Conservation (phyloP, 2,888 invertebrate species). For the Limnephilus auricula region DNA sequence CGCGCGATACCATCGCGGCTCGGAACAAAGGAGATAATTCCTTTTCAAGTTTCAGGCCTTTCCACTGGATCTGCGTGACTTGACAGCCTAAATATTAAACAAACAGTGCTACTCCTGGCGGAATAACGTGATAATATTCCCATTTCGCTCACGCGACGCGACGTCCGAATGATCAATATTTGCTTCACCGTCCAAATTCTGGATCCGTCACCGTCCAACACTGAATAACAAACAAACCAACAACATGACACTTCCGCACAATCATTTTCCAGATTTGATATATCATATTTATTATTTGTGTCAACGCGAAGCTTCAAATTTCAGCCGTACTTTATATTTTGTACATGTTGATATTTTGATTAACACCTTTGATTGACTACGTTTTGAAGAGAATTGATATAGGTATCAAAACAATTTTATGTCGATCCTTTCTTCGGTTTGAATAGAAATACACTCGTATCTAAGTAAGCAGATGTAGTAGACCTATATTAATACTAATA, state of each 20-base stretch:
- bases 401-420: neutral
- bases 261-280: neutral
- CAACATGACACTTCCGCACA: neutral
- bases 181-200: constrained; percentile 14
- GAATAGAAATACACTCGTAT: too few relatives aligned
- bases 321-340: too few relatives aligned
- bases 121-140: constrained; percentile 47
- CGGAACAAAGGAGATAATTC: constrained; percentile 37
- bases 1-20: constrained; percentile 11
- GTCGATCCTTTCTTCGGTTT: too few relatives aligned
- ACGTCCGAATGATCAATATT: constrained; percentile 45
- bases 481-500: neutral
- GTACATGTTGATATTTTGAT: neutral
- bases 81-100: constrained; percentile 34
- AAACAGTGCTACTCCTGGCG: constrained; percentile 33
- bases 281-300: neutral
- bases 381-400: neutral
- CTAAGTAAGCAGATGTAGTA: too few relatives aligned
- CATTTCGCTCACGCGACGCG: constrained; percentile 53
- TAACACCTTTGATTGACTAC: neutral
- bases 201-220: neutral
- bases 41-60: constrained; percentile 16
- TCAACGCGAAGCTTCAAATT: too few relatives aligned
- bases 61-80: constrained; percentile 35
- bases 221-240: neutral